Evolutionary conservation across 2,888 invertebrate genomes (phyloP).

Genomic region (Drosophila antonietae): DNA sequence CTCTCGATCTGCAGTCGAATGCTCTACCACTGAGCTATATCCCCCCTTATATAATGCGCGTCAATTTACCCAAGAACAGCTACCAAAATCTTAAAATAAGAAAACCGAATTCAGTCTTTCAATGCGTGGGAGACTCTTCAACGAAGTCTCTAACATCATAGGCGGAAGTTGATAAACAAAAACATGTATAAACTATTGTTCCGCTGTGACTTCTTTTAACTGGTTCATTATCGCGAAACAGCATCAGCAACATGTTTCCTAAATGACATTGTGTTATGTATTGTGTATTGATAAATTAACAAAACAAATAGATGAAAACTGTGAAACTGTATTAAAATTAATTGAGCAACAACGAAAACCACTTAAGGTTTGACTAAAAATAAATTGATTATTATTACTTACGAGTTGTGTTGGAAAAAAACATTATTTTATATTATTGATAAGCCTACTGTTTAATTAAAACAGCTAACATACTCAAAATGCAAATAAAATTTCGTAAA

Average conservation of each 20-base stretch:
- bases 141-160: constrained; percentile 5
- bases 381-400: constrained; percentile 8
- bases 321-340: constrained; percentile 10
- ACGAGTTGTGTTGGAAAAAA: not conserved
- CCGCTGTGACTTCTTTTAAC: constrained; percentile 47
- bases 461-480: too few relatives aligned
- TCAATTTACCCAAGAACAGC: constrained; percentile 51
- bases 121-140: constrained; percentile 29
- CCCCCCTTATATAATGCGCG: constrained; percentile 53
- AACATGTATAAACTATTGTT: constrained; percentile 9
- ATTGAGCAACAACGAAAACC: constrained; percentile 20
- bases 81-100: not conserved
- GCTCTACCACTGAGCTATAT: constrained; percentile 81
- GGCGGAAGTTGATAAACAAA: constrained; percentile 65
- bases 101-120: constrained; percentile 1
- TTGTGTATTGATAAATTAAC: constrained; percentile 26
- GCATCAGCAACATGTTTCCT: constrained; percentile 36
- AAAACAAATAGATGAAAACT: constrained; percentile 10
- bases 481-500: not conserved
- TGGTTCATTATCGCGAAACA: constrained; percentile 47
- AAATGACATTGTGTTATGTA: constrained; percentile 39
- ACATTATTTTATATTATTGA: not conserved
- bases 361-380: constrained; percentile 15
- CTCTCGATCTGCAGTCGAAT: constrained; percentile 81
- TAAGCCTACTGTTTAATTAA: not conserved